Percentiles rank a stretch among this genome's conserved stretches.
These are phyloP conservation scores for Lucifuga dentata DNA, from an alignment of 2,113 vertebrate species.

Conservation along the genomic window DNA sequence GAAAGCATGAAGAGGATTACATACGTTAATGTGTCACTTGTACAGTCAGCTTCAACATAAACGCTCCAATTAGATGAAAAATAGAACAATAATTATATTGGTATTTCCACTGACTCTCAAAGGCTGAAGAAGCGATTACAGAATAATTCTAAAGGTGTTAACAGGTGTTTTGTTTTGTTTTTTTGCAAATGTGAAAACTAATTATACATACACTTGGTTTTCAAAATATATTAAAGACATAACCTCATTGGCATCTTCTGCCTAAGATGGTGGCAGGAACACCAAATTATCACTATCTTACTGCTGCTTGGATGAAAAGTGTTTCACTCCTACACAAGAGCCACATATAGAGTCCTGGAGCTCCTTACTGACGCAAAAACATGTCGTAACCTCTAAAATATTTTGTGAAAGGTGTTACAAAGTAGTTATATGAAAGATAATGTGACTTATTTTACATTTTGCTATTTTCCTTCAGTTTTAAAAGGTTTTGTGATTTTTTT, in stretches of 20 bases:
- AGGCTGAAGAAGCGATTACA: no score
- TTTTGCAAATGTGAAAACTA: no score
- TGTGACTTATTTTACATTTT: not conserved
- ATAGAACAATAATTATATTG: not conserved
- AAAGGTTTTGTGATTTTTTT: no score
- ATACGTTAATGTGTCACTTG: no score
- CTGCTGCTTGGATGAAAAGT: not conserved
- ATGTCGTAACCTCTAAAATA: slow-evolving; percentile 4
- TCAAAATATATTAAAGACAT: not conserved
- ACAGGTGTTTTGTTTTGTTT: no score
- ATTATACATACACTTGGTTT: no score
- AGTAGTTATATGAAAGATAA: slow-evolving; percentile 6
- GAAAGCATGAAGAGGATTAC: not conserved
- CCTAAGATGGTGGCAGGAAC: slow-evolving; percentile 7
- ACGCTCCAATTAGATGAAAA: no score
- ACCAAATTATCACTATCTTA: slow-evolving; percentile 20
- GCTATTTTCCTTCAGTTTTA: not conserved
- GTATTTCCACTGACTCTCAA: no score
- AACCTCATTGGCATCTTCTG: not conserved
- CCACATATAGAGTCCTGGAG: slow-evolving; percentile 5
- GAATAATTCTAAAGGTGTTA: no score
- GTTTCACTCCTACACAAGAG: slow-evolving; percentile 35
- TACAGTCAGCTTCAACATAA: no score
- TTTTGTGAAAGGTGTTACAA: not conserved
- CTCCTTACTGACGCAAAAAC: not conserved